Evolutionary conservation across 2,797 vertebrate species (phyloP).

Genomic region (Cryptoprocta ferox): DNA sequence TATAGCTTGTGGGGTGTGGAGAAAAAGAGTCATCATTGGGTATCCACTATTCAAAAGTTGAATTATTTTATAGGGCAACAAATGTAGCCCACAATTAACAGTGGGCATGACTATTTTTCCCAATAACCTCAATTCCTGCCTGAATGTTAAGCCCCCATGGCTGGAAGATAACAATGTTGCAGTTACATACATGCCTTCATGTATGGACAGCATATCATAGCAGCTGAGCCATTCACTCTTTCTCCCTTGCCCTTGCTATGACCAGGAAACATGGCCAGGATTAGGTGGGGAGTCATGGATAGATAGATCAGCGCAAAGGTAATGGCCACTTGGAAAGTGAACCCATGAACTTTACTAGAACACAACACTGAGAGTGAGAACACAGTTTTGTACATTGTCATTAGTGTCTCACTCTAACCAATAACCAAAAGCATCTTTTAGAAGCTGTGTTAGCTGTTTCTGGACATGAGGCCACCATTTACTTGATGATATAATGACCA

Average conservation of each 20-base stretch:
- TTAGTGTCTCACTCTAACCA: neutral
- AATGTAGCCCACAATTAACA: neutral
- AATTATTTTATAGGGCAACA: neutral
- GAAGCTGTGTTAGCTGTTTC: neutral
- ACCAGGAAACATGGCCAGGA: neutral
- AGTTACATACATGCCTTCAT: neutral
- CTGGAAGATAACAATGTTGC: neutral
- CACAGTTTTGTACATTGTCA: neutral
- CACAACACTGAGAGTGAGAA: neutral
- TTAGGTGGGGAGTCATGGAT: neutral
- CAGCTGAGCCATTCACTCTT: neutral
- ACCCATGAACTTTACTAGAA: neutral
- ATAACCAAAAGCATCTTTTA: neutral
- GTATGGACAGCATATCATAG: neutral
- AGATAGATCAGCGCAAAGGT: neutral
- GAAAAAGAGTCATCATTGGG: neutral
- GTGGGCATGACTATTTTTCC: fast-evolving
- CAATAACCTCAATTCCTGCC: neutral
- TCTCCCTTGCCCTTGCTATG: neutral
- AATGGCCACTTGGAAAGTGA: neutral
- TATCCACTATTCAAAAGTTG: neutral
- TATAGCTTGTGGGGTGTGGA: neutral
- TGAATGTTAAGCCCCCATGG: neutral
- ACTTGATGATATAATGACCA: neutral
- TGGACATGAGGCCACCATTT: neutral